A percentile compares a stretch with the other conserved stretches of the same genome.
phyloP scores from a whole-genome alignment of 2,888 invertebrate species.

The Lamproptera curius region DNA sequence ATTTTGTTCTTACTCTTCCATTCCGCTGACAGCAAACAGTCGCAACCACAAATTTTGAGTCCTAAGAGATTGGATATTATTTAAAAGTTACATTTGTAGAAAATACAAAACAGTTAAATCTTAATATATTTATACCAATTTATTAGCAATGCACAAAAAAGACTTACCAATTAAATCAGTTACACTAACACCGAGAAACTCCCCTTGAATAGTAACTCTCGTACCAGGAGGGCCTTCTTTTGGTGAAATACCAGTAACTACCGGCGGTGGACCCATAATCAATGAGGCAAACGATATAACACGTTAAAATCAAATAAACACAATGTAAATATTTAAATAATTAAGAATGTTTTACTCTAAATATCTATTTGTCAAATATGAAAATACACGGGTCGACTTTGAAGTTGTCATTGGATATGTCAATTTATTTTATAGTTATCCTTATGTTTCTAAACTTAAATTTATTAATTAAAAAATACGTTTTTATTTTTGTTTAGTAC shows the following conservation, averaged over 20 bases:
- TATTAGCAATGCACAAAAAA: too few species aligned
- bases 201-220: slow-evolving; percentile 95
- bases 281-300: neutral
- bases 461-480: too few species aligned
- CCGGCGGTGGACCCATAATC: slow-evolving; percentile 86
- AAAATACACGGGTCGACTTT: too few species aligned
- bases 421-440: too few species aligned
- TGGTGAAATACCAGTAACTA: slow-evolving; percentile 98
- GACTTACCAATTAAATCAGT: slow-evolving; percentile 90
- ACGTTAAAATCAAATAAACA: too few species aligned
- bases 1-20: slow-evolving; percentile 99
- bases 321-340: too few species aligned
- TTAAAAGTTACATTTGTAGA: neutral
- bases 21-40: slow-evolving; percentile 96
- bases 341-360: neutral
- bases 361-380: neutral
- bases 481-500: too few species aligned
- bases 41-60: slow-evolving; percentile 95
- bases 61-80: slow-evolving; percentile 72
- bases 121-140: too few species aligned
- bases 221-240: slow-evolving; percentile 99
- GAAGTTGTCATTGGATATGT: too few species aligned
- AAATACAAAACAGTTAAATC: too few species aligned
- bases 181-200: slow-evolving; percentile 92
- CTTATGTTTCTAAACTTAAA: too few species aligned